Evolutionary conservation across 2,797 vertebrate genomes (phyloP).

Genomic region (Bryconaethiops microstoma): DNA sequence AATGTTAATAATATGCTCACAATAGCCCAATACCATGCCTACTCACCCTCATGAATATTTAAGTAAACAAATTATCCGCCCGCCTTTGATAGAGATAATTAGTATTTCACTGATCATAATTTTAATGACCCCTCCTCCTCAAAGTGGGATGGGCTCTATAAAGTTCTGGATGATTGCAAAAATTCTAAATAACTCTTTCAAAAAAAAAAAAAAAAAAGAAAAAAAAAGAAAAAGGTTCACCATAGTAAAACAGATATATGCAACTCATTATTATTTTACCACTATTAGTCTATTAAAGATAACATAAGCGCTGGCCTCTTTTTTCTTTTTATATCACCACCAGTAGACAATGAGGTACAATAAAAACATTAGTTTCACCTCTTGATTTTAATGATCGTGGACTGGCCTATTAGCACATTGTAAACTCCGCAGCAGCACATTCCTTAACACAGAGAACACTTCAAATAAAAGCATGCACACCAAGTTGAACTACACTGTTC

Average conservation of each 20-base stretch:
- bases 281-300: conserved; percentile 71
- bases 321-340: conserved; percentile 57
- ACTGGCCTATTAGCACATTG: conserved; percentile 57
- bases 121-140: conserved; percentile 90
- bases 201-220: background rate
- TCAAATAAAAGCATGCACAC: conserved; percentile 46
- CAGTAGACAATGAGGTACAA: conserved; percentile 62
- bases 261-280: conserved; percentile 81
- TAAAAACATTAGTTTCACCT: conserved; percentile 51
- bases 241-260: conserved; percentile 79
- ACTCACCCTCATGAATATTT: conserved; percentile 99
- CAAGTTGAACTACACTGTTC: conserved; percentile 49
- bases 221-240: conserved; percentile 44
- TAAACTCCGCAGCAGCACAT: conserved; percentile 51
- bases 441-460: conserved; percentile 32
- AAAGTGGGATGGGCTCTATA: conserved; percentile 82
- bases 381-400: conserved; percentile 63
- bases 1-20: conserved; percentile 99
- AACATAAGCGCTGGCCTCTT: conserved; percentile 63
- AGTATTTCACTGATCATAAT: conserved; percentile 92
- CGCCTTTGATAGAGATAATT: conserved; percentile 99
- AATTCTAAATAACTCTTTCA: conserved; percentile 47
- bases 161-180: conserved; percentile 74
- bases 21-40: conserved; percentile 94
- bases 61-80: conserved; percentile 99